Evolutionary conservation across 2,888 invertebrate genomes (phyloP), one percentile per base, ranked within the genome.

Genomic region (Apamea epomidion): DNA sequence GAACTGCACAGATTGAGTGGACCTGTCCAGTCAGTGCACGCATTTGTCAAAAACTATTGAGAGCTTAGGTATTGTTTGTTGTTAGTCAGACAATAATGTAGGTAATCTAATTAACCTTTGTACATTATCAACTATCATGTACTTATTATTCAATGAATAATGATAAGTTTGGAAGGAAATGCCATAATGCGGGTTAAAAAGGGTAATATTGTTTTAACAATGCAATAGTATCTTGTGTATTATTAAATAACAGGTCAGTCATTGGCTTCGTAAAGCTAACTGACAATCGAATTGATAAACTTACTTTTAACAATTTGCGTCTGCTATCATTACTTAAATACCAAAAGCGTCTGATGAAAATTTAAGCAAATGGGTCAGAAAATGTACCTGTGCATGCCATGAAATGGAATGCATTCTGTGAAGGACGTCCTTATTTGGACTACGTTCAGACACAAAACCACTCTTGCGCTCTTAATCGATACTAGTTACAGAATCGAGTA

Each of bases 381-480:
- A 45, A 45, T 45, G 12, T 45, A 45, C 10, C 10, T 45, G 45
- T 45, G 45, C 45, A 10, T 45, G 45, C 45, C 45, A 45, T 48
- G 16, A 48, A 16, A 48, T 48, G 48, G 16, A 48, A 48, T 51
- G n/a, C 29, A 54, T 16, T 54, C 8, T 18, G 45, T 45, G 7
- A 32, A 32, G 14, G 18, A 18, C 58, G 25, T 18, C 25, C 25
- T 58, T 0, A 14, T 29, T 21, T 29, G 7, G n/a, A 12, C 37
- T 21, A n/a, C 21, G 21, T 58, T 21, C 12, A n/a, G 14, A 48
- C 21, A 42, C 18, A 12, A 73, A 62, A 74, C 37, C 16, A 48
- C n/a, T 74, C n/a, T 76, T 48, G 48, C 48, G 74, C n/a, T 62
- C 14, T 18, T 32, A 32, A 76, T n/a, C 8, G 6, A 48, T 32